Evolutionary conservation across 2,113 vertebrate genomes (phyloP), one percentile per base, ranked within the genome.

Genomic region (Arizona elegans): DNA sequence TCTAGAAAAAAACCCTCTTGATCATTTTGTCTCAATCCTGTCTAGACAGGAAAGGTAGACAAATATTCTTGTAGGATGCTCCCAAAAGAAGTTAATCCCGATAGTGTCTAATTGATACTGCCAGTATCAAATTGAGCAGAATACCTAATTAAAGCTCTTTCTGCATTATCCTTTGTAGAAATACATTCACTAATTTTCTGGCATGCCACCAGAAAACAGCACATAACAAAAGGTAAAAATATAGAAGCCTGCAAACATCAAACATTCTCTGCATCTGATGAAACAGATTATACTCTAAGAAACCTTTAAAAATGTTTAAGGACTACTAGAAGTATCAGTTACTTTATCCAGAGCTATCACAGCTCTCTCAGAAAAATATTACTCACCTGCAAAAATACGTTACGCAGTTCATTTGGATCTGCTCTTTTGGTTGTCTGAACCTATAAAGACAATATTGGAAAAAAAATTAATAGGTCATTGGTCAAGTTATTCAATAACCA

Each of bases 331-430:
- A 70, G 26, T 33, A 15, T 52, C n/a, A 33, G 26, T 52, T 70
- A 15, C 21, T 10, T 56, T 89, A 56, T 21, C 26, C n/a, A 21
- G 23, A 23, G 12, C 88, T 5, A 56, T 56, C n/a, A 38, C 54
- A 58, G 19, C n/a, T 56, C 24, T 15, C 50, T 53, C 50, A 26
- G 50, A 29, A 87, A 54, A 87, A 53, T 53, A 53, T 70, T 53
- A 91, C 98, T 98, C 98, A 99, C 99, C 99, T 99, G 98, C 81
- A 99, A 97, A 96, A 99, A 99, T 96, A 99, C 97, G 95, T 58
- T 97, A 96, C 98, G 98, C 90, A 99, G 97, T 87, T 99, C 98
- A 94, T 96, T 97, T 26, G 99, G 98, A 96, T 99, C 98, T 24
- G 98, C 99, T 98, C 99, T 97, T 98, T 98, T 98, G 90, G 98